Percentiles rank a stretch among this genome's conserved stretches.
Evolutionary conservation across 2,888 invertebrate species (phyloP).

Genomic region (Stictocephala bisonia): DNA sequence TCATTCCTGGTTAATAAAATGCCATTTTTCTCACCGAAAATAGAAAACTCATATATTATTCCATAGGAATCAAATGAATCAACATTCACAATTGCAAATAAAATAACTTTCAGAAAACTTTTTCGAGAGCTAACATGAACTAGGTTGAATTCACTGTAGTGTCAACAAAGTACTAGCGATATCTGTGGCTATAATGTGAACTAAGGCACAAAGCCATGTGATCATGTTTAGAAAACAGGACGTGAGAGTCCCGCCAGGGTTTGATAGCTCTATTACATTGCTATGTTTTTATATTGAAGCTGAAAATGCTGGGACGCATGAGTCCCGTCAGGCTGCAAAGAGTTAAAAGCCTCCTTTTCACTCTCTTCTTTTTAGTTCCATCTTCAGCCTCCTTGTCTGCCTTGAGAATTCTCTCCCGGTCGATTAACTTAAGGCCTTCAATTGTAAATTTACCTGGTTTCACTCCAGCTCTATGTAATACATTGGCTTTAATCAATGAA

Average conservation of each 20-base stretch:
- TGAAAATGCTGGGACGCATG: constrained; percentile 6
- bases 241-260: not conserved
- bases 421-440: too few species aligned
- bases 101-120: constrained; percentile 4
- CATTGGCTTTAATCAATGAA: too few species aligned
- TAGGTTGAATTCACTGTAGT: not conserved
- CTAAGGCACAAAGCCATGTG: not conserved
- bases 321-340: not conserved
- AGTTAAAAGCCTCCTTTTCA: too few species aligned
- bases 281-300: constrained; percentile 3
- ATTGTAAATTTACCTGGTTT: too few species aligned
- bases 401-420: too few species aligned
- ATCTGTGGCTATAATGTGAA: not conserved
- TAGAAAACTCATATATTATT: constrained; percentile 6
- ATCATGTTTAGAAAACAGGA: not conserved
- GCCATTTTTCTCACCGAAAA: constrained; percentile 7
- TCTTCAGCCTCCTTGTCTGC: too few species aligned
- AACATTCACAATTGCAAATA: not conserved
- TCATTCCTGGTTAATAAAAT: not conserved
- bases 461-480: too few species aligned
- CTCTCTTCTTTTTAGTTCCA: too few species aligned
- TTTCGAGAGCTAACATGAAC: not conserved
- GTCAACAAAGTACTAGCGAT: not conserved
- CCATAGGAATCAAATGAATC: not conserved
- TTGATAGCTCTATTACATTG: not conserved